A percentile compares a stretch with the other conserved stretches of the same genome.
Evolutionary conservation across 2,888 invertebrate genomes (phyloP).

Genomic region (Zygothrica quintamaculata): DNA sequence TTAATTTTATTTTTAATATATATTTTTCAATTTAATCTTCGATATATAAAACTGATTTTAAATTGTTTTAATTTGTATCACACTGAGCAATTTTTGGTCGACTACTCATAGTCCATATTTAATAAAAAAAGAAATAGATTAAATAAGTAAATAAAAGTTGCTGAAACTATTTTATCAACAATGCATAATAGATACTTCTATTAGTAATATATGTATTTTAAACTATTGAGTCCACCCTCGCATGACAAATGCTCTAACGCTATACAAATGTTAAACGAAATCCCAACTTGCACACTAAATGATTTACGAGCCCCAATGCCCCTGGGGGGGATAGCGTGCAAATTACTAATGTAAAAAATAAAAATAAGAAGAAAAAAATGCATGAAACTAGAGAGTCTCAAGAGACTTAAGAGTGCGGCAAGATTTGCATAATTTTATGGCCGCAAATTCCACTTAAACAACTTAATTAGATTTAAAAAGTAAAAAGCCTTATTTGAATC

Average conservation of each 20-base stretch:
- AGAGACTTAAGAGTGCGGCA: slow-evolving; percentile 25
- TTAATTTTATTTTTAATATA: too few relatives aligned
- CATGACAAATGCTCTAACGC: not conserved
- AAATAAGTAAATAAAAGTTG: too few relatives aligned
- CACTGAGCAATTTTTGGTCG: too few relatives aligned
- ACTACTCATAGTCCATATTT: too few relatives aligned
- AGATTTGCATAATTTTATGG: slow-evolving; percentile 77
- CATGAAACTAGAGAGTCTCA: slow-evolving; percentile 18
- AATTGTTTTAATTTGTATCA: too few relatives aligned
- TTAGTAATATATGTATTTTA: not conserved
- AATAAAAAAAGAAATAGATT: too few relatives aligned
- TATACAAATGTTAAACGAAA: slow-evolving; percentile 15
- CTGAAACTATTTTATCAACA: too few relatives aligned
- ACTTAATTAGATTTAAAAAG: slow-evolving; percentile 72
- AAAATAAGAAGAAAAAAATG: slow-evolving; percentile 1
- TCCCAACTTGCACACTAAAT: slow-evolving; percentile 52
- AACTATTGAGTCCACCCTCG: slow-evolving; percentile 27
- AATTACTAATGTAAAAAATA: slow-evolving; percentile 67
- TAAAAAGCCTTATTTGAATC: slow-evolving; percentile 67
- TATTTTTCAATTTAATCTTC: too few relatives aligned
- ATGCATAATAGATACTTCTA: too few relatives aligned
- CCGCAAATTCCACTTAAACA: slow-evolving; percentile 73
- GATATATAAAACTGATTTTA: too few relatives aligned
- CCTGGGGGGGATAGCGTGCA: slow-evolving; percentile 50
- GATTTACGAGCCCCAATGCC: slow-evolving; percentile 56